Evolutionary conservation across 2,888 invertebrate genomes (phyloP), one percentile per base, ranked within the genome.

Genomic region (Agrypnus murinus): DNA sequence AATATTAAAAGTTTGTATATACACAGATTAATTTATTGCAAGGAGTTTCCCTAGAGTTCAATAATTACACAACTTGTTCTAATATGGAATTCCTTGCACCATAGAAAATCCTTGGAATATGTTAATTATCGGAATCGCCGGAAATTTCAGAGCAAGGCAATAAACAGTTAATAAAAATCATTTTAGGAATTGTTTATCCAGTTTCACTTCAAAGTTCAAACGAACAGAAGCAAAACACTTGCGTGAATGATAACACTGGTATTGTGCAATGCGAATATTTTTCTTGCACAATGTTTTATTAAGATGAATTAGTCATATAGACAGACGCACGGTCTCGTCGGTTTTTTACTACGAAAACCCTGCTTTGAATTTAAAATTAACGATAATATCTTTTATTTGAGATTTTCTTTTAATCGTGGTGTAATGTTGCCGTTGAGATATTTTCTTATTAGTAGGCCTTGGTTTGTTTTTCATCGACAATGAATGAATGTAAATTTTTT

Each of bases 101-200:
- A 36, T 5, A 36, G 8, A 36, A 25, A 25, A 25, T 25, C 25
- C 25, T 25, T 25, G 25, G 2, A 25, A 5, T 25, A 25, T 25
- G 25, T 25, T 25, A 25, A 25, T 25, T 25, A n/a, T n/a, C n/a
- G 2, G 25, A 25, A 25, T 25, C 25, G 5, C 25, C 25, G 25
- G 25, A 5, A 25, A 25, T 25, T 25, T 25, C 25, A 25, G 5
- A n/a, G n/a, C n/a, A 25, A 25, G 25, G 5, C 2, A 25, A 25
- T 5, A 25, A 25, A 25, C 25, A 25, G 25, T 3, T 25, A 25
- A 25, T 25, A 5, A 25, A n/a, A 50, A 12, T 19, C 1, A 7
- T 50, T 50, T 10, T 7, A 1, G 6, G 50, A 50, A 50, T 50
- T 50, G 50, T 50, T 50, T 50, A 50, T 10, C 31, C 10, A n/a